Conservation (phyloP, 2,888 invertebrate genomes). For the Melinaea marsaeus region DNA sequence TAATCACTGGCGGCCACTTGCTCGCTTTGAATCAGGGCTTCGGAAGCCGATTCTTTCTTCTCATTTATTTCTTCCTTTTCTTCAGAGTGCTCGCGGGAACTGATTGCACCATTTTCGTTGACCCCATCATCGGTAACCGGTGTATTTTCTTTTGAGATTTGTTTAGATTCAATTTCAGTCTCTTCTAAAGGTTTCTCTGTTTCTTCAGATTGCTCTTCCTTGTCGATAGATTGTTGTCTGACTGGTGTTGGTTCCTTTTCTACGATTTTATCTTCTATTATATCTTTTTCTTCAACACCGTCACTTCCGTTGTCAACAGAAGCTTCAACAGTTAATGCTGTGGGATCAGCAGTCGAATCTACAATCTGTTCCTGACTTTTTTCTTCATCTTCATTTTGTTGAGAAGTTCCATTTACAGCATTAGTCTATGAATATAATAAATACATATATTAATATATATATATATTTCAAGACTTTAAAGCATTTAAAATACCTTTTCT, state of each 20-base stretch:
- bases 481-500: conserved; percentile 42
- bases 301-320: conserved; percentile 24
- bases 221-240: conserved; percentile 52
- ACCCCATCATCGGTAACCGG: conserved; percentile 52
- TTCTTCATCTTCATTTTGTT: conserved; percentile 42
- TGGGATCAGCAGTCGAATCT: conserved; percentile 36
- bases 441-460: neutral
- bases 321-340: conserved; percentile 33
- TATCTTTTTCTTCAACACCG: conserved; percentile 34
- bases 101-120: conserved; percentile 63
- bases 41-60: conserved; percentile 57
- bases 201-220: conserved; percentile 37
- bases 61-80: conserved; percentile 52
- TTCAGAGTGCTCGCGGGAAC: conserved; percentile 66
- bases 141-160: conserved; percentile 54
- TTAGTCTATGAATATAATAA: conserved; percentile 44
- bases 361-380: conserved; percentile 56
- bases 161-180: conserved; percentile 43
- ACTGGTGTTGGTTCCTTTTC: conserved; percentile 43
- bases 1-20: conserved; percentile 61
- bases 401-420: conserved; percentile 60
- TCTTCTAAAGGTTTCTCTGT: conserved; percentile 49
- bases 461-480: conserved; percentile 6
- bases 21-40: conserved; percentile 68
- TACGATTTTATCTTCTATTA: conserved; percentile 38